A percentile compares a stretch with the other conserved stretches of the same genome.
Evolutionary conservation across 2,797 vertebrate genomes (phyloP).

Genomic region (Meda fulgida): DNA sequence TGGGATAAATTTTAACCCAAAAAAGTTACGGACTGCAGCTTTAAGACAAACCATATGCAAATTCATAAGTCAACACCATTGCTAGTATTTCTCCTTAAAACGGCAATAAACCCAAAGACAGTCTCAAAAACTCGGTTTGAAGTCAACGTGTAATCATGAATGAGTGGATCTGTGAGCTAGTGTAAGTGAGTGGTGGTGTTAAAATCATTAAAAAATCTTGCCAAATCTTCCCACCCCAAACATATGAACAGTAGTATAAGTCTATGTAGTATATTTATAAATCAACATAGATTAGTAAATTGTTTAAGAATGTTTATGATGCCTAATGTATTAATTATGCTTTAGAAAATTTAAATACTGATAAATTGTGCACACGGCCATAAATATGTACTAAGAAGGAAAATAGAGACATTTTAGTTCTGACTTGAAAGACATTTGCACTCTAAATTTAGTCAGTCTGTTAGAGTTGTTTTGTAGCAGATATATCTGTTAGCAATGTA

Average conservation of each 20-base stretch:
- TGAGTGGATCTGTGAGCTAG: no score
- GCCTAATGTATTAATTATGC: not conserved
- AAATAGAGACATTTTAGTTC: not conserved
- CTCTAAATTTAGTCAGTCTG: no score
- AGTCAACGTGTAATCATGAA: no score
- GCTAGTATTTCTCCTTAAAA: no score
- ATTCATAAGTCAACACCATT: no score
- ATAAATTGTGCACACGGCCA: not conserved
- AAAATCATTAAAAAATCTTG: not conserved
- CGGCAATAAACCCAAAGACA: no score
- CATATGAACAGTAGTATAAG: not conserved
- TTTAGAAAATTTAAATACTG: not conserved
- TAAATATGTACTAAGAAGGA: not conserved
- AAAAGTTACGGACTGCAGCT: no score
- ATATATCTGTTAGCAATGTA: slow-evolving; percentile 52
- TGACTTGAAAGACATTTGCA: slow-evolving; percentile 16
- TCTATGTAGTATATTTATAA: not conserved
- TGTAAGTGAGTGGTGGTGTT: no score
- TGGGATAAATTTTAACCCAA: no score
- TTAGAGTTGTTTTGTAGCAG: slow-evolving; percentile 64
- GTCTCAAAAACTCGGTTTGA: no score
- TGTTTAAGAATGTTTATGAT: not conserved
- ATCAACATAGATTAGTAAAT: not conserved
- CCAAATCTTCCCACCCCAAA: not conserved
- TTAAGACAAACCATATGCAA: no score